Evolutionary conservation across 2,113 vertebrate species (phyloP).

Genomic region (Camarhynchus parvulus): DNA sequence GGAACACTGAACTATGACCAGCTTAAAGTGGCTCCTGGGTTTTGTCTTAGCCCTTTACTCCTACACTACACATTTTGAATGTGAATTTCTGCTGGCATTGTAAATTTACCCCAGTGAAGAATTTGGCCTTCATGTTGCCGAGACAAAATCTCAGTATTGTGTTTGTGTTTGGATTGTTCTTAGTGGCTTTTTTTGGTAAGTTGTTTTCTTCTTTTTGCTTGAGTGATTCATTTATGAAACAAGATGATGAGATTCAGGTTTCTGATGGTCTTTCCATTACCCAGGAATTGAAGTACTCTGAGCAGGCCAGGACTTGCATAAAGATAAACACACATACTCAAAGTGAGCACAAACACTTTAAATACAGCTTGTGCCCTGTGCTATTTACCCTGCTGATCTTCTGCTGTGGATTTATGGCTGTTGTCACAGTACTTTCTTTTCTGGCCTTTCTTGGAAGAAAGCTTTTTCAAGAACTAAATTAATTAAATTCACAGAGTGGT

Average conservation of each 20-base stretch:
- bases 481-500: background rate
- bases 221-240: conserved; percentile 51
- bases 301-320: conserved; percentile 28
- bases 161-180: conserved; percentile 20
- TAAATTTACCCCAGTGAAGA: background rate
- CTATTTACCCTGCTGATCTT: background rate
- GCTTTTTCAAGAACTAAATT: conserved; percentile 20
- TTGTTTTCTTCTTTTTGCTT: conserved; percentile 4
- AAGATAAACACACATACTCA: background rate
- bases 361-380: background rate
- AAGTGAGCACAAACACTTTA: background rate
- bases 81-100: background rate
- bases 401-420: conserved; percentile 36
- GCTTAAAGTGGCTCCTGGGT: background rate
- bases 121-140: background rate
- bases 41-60: background rate
- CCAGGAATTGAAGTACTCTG: conserved; percentile 20
- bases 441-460: background rate
- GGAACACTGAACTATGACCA: background rate
- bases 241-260: conserved; percentile 40
- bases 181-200: background rate
- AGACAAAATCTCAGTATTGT: background rate
- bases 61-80: background rate
- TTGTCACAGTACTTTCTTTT: conserved; percentile 28
- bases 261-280: conserved; percentile 50